Evolutionary conservation across 2,113 vertebrate species (phyloP), one percentile per base, ranked within the genome.

Genomic region (Hemibagrus wyckioides): DNA sequence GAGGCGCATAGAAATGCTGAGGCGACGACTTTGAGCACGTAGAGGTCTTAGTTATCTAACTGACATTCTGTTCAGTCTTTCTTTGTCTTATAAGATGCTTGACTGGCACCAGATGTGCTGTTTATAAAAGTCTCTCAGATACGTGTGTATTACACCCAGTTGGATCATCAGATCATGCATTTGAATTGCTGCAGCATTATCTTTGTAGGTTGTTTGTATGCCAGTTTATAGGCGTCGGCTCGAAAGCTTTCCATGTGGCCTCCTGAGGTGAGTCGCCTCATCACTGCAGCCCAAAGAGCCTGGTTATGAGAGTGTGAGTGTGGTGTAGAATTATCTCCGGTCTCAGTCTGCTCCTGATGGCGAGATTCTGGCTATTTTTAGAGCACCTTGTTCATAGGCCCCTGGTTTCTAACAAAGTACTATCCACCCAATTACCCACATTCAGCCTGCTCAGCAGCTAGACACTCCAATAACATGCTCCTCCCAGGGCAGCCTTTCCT

Each of bases 331-430:
- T 83, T 86, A 63, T 80, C 52, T 30, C 8, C 56, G 33, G 54
- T 88, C 33, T 86, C 73, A 6, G 36, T 63, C 25, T 67, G 80
- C 71, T 57, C 28, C 63, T 82, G 56, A 82, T 81, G 76, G 33
- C 14, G 76, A 82, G 57, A 23, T 81, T 63, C 48, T 86, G 48
- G 25, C 85, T 56, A 82, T 87, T 82, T 87, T 82, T 87, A 87
- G 86, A 44, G 59, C 65, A 61, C 59, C 80, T 82, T 56, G 63
- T 57, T 69, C 85, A 81, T 80, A 71, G 77, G 36, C 79, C 65
- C 85, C 65, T 48, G 50, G 33, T 33, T 75, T 73, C 86, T 61
- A 75, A 82, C 80, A 87, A 82, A 87, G 80, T 75, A 41, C 59
- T 71, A 83, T 39, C 82, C 75, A 56, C 79, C 81, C 63, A 81